A percentile compares a stretch with the other conserved stretches of the same genome.
Conservation (phyloP, 2,888 invertebrate genomes). For the Heliconius ethilla region DNA sequence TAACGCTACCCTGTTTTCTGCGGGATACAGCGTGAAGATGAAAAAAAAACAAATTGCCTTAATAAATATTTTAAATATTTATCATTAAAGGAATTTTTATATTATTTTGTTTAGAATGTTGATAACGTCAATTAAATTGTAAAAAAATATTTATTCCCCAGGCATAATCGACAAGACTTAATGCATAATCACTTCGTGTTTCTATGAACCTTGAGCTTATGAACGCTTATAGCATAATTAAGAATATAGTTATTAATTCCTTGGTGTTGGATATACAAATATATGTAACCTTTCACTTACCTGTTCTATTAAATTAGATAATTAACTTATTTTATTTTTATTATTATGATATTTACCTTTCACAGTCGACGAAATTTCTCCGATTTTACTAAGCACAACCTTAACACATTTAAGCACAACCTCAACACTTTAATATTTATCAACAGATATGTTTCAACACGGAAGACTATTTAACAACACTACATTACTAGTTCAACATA, state of each 20-base stretch:
- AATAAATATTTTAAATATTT: neutral
- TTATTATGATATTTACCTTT: constrained; percentile 61
- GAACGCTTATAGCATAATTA: neutral
- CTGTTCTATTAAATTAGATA: neutral
- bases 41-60: too few species aligned
- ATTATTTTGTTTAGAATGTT: neutral
- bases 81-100: neutral
- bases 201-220: constrained; percentile 16
- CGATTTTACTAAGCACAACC: constrained; percentile 70
- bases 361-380: constrained; percentile 62
- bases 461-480: constrained; percentile 51
- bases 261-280: neutral
- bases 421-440: constrained; percentile 47
- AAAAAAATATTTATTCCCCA: constrained; percentile 2
- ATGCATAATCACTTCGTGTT: constrained; percentile 13
- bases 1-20: too few species aligned
- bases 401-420: constrained; percentile 49
- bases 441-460: constrained; percentile 51
- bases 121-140: neutral
- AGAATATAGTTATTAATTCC: constrained; percentile 1
- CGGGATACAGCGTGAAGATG: too few species aligned
- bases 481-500: constrained; percentile 31
- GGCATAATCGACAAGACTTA: neutral
- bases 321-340: neutral
- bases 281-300: neutral